Conservation (phyloP, 2,797 vertebrate species). For the Pagetopsis macropterus region DNA sequence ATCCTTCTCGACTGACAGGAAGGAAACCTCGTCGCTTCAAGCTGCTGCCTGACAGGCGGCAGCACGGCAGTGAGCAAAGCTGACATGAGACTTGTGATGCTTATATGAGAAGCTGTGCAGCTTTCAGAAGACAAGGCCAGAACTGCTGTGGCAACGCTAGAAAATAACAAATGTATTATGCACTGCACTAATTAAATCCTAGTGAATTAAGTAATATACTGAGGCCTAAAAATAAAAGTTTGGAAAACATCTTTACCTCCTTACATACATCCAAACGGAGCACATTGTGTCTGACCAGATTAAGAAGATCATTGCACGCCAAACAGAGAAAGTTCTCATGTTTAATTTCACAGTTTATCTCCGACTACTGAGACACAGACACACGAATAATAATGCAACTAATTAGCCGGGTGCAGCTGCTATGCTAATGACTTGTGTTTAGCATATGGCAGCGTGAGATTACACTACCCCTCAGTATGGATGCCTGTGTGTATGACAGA, state of each 20-base stretch:
- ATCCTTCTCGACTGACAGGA: conserved; percentile 56
- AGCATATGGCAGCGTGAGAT: conserved; percentile 73
- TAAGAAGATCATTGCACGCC: conserved; percentile 31
- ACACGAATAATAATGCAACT: conserved; percentile 62
- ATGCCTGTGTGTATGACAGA: conserved; percentile 39
- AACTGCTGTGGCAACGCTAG: conserved; percentile 18
- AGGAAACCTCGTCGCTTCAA: conserved; percentile 48
- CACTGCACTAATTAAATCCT: conserved; percentile 2
- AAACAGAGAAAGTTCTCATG: conserved; percentile 58
- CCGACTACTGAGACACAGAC: conserved; percentile 50
- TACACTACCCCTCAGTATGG: conserved; percentile 57
- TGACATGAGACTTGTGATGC: conserved; percentile 57
- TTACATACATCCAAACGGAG: background rate
- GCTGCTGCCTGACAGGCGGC: conserved; percentile 55
- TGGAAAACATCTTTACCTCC: conserved; percentile 3
- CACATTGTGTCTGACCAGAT: conserved; percentile 37
- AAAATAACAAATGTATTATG: conserved; percentile 44
- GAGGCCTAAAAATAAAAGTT: conserved; percentile 19
- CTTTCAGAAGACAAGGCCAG: conserved; percentile 21
- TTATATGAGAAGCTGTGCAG: conserved; percentile 33
- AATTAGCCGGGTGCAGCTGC: conserved; percentile 72
- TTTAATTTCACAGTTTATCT: conserved; percentile 73
- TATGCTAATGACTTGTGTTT: conserved; percentile 68
- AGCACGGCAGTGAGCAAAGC: conserved; percentile 46
- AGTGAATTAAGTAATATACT: conserved; percentile 17